A percentile compares a stretch with the other conserved stretches of the same genome.
Evolutionary conservation across 2,888 invertebrate genomes (phyloP).

Genomic region (Argyra leucocephala): DNA sequence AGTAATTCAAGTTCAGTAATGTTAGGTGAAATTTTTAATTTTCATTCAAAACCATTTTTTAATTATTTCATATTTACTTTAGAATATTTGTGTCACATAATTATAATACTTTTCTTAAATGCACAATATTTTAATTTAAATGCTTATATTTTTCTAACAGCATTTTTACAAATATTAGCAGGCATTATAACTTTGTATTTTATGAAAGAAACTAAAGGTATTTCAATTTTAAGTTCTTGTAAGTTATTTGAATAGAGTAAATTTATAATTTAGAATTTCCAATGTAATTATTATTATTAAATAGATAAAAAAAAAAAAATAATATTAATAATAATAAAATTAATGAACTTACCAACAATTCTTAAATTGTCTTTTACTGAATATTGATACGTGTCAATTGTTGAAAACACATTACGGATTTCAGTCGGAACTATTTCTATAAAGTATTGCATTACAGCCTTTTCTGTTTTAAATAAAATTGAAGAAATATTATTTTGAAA

Average conservation of each 20-base stretch:
- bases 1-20: not conserved
- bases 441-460: conserved; percentile 77
- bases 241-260: not conserved
- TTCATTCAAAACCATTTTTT: conserved; percentile 9
- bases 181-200: not conserved
- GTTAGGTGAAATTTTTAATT: conserved; percentile 8
- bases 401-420: conserved; percentile 66
- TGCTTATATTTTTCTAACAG: not conserved
- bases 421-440: conserved; percentile 93
- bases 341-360: conserved; percentile 51
- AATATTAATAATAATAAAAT: not conserved
- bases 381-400: conserved; percentile 80
- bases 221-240: not conserved
- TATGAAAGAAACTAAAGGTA: not conserved
- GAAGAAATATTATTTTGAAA: not conserved
- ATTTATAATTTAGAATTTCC: not conserved
- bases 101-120: not conserved
- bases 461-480: conserved; percentile 62
- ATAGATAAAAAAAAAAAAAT: not conserved
- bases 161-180: not conserved
- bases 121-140: not conserved
- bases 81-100: conserved; percentile 7
- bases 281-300: not conserved
- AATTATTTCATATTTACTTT: not conserved
- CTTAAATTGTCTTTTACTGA: conserved; percentile 84